phyloP scores from a whole-genome alignment of 2,888 invertebrate genomes.

The Caenorhabditis angaria region DNA sequence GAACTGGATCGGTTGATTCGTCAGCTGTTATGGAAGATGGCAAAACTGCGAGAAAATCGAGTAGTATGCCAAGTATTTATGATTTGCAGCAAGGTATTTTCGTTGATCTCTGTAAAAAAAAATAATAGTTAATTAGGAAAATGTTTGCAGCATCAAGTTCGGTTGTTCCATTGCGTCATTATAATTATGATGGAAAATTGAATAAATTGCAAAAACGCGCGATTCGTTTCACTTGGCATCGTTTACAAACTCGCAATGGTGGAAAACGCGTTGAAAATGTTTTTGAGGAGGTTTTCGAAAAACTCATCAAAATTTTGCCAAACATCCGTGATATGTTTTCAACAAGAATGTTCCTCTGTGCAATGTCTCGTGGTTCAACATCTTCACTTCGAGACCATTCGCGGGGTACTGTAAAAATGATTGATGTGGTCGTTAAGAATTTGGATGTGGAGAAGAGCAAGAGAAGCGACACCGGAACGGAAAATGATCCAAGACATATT shows the following conservation, averaged over 20 bases:
- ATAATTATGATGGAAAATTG: conserved; percentile 69
- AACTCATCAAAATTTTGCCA: conserved; percentile 59
- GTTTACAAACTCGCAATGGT: conserved; percentile 70
- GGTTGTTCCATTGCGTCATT: conserved; percentile 48
- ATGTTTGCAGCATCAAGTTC: conserved; percentile 30
- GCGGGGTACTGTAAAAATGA: conserved; percentile 63
- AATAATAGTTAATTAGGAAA: not conserved
- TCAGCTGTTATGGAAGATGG: conserved; percentile 39
- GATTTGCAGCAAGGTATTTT: conserved; percentile 58
- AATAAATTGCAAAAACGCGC: conserved; percentile 69
- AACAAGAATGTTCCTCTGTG: conserved; percentile 69
- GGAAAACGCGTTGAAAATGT: conserved; percentile 70
- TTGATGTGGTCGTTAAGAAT: conserved; percentile 68
- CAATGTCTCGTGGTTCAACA: conserved; percentile 65
- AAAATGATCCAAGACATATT: conserved; percentile 62
- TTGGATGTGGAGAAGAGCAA: conserved; percentile 65
- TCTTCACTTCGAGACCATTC: conserved; percentile 68
- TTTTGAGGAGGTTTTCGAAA: conserved; percentile 70
- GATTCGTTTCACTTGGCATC: conserved; percentile 70
- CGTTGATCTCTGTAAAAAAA: no score
- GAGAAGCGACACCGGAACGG: conserved; percentile 66
- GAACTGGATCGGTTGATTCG: conserved; percentile 51
- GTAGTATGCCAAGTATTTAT: conserved; percentile 69
- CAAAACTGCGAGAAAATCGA: conserved; percentile 57
- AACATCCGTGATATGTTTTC: conserved; percentile 70